A percentile compares a stretch with the other conserved stretches of the same genome.
Evolutionary conservation across 2,888 invertebrate species (phyloP).

Genomic region (Drosophila bunnanda): DNA sequence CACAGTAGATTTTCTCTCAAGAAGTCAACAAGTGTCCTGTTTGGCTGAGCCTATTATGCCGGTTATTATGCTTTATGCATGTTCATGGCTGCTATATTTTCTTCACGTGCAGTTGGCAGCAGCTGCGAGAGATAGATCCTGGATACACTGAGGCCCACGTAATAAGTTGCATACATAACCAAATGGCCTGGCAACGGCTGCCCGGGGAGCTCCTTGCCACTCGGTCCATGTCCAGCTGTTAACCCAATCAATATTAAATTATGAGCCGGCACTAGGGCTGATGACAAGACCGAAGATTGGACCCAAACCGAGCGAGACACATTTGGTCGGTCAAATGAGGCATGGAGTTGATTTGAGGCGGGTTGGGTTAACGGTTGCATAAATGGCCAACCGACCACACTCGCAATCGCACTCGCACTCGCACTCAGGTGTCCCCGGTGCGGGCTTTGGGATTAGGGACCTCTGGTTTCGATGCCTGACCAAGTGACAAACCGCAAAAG

Average conservation of each 20-base stretch:
- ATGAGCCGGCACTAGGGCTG: constrained; percentile 42
- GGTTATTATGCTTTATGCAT: constrained; percentile 1
- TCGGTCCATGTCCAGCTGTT: constrained; percentile 31
- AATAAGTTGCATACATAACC: constrained; percentile 51
- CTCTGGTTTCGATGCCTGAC: constrained; percentile 25
- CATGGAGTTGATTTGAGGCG: constrained; percentile 32
- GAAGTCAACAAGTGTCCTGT: constrained; percentile 33
- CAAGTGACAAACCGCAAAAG: constrained; percentile 79
- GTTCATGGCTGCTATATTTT: constrained; percentile 1
- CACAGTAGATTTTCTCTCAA: background rate
- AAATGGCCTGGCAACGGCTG: constrained; percentile 40
- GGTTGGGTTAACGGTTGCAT: constrained; percentile 11
- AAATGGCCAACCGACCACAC: constrained; percentile 39
- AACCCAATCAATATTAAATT: constrained; percentile 60
- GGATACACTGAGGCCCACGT: constrained; percentile 31
- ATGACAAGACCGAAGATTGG: constrained; percentile 23
- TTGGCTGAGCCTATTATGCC: constrained; percentile 18
- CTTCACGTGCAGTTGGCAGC: constrained; percentile 31
- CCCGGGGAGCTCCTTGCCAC: constrained; percentile 2
- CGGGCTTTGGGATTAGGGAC: constrained; percentile 4
- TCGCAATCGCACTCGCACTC: constrained; percentile 33
- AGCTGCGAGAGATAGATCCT: constrained; percentile 21
- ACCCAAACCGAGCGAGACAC: constrained; percentile 39
- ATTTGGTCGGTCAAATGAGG: constrained; percentile 46
- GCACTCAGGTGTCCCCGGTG: constrained; percentile 23